Evolutionary conservation across 2,113 vertebrate species (phyloP).

Genomic region (Corvus moneduloides): DNA sequence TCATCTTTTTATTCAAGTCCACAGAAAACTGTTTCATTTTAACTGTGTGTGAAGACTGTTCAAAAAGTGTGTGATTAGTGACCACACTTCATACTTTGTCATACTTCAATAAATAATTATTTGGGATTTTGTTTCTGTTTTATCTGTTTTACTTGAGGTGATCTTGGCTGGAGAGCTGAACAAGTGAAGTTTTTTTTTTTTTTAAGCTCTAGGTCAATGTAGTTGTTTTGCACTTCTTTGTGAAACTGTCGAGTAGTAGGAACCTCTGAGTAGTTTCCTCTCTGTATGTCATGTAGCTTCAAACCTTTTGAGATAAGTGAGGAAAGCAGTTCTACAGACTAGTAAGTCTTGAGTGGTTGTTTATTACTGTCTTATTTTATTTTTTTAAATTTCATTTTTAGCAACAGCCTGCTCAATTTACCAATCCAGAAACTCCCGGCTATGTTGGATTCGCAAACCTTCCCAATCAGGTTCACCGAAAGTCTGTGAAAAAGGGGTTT

Average conservation of each 20-base stretch:
- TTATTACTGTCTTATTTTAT: background rate
- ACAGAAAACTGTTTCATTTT: background rate
- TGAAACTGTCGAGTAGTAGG: background rate
- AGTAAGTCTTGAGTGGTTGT: background rate
- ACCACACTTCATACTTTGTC: background rate
- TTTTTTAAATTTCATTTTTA: background rate
- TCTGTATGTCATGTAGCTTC: background rate
- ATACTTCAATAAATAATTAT: background rate
- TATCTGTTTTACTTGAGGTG: background rate
- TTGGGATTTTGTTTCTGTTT: background rate
- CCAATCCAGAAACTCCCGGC: conserved; percentile 95
- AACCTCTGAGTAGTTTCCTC: background rate
- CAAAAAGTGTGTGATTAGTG: background rate
- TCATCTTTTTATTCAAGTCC: background rate
- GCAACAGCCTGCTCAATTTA: conserved; percentile 89
- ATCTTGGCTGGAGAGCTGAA: background rate
- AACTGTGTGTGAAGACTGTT: background rate
- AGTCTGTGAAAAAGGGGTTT: conserved; percentile 98
- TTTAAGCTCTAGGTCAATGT: background rate
- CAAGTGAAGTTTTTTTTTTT: background rate
- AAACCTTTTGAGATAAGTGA: background rate
- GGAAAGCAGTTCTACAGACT: background rate
- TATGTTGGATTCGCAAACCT: conserved; percentile 98
- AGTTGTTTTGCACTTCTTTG: background rate
- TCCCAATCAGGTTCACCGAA: conserved; percentile 97